phyloP scores from a whole-genome alignment of 2,888 invertebrate genomes.

The Dryobota labecula region DNA sequence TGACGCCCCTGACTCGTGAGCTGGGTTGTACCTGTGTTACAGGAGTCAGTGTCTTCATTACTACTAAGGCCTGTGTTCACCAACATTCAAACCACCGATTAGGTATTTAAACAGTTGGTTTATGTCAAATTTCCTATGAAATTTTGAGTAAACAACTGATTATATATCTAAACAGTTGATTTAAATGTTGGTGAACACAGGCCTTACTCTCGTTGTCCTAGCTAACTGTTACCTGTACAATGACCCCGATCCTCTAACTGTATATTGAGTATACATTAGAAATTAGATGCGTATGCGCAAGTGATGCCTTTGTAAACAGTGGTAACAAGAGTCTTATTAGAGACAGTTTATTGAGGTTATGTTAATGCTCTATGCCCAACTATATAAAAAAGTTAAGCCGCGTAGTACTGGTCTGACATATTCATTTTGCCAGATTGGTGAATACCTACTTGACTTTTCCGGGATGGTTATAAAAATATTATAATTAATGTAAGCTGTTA shows the following conservation, averaged over 20 bases:
- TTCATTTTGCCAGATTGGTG: background rate
- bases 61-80: too few species aligned
- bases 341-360: slow-evolving; percentile 8
- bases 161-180: too few species aligned
- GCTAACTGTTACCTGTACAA: slow-evolving; percentile 37
- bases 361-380: background rate
- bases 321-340: slow-evolving; percentile 20
- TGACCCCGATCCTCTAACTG: slow-evolving; percentile 56
- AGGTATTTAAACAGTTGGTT: too few species aligned
- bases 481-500: background rate
- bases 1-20: too few species aligned
- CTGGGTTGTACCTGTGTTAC: too few species aligned
- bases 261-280: slow-evolving; percentile 40
- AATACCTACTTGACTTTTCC: background rate
- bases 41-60: too few species aligned
- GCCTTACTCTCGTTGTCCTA: slow-evolving; percentile 15
- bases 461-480: background rate
- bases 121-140: too few species aligned
- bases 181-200: too few species aligned
- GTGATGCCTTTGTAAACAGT: slow-evolving; percentile 26
- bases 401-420: background rate
- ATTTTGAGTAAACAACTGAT: too few species aligned
- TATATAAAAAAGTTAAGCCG: too few species aligned
- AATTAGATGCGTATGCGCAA: slow-evolving; percentile 40
- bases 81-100: too few species aligned